phyloP scores from a whole-genome alignment of 2,888 invertebrate species.

The Synergus umbraculus region DNA sequence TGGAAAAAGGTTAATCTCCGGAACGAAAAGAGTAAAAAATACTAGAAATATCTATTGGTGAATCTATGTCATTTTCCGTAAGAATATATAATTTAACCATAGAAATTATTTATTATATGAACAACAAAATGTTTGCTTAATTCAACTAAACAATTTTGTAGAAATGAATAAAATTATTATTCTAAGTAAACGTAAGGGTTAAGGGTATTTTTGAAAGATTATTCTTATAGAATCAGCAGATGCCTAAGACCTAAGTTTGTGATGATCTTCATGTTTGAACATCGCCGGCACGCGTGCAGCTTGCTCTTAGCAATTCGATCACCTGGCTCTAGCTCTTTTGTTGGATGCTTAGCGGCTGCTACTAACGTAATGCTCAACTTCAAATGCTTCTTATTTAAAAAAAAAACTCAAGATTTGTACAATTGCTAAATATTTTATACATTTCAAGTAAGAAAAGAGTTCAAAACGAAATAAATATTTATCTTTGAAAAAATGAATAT shows the following conservation, averaged over 20 bases:
- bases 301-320: constrained; percentile 53
- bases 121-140: no score
- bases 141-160: no score
- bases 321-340: constrained; percentile 53
- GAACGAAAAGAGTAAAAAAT: constrained; percentile 1
- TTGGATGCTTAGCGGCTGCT: constrained; percentile 32
- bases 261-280: constrained; percentile 47
- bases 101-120: no score
- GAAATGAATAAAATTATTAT: no score
- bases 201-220: constrained; percentile 3
- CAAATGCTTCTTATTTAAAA: constrained; percentile 1
- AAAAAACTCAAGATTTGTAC: not conserved
- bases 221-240: constrained; percentile 13
- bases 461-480: not conserved
- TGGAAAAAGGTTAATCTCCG: constrained; percentile 21
- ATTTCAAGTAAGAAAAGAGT: not conserved
- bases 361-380: not conserved
- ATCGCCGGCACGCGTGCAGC: constrained; percentile 58
- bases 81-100: not conserved
- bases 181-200: not conserved
- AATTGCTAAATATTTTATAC: not conserved
- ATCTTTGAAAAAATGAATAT: not conserved
- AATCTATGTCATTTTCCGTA: not conserved
- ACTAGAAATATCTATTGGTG: not conserved
- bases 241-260: not conserved